Percentiles rank a stretch among this genome's conserved stretches.
phyloP scores from a whole-genome alignment of 2,797 vertebrate species.

The Phyllotis vaccarum region DNA sequence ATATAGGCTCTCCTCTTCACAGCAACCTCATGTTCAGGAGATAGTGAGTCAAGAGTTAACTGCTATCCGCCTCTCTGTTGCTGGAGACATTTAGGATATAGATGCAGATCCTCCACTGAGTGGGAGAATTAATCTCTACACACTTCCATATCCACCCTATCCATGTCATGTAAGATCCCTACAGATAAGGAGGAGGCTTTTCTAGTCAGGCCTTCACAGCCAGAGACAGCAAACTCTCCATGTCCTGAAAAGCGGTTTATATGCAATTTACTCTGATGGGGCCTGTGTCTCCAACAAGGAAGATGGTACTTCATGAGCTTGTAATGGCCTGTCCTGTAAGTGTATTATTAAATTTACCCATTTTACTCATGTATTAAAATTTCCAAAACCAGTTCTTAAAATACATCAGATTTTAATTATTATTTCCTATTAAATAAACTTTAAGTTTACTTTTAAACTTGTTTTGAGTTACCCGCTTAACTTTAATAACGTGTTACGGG shows the following conservation, averaged over 20 bases:
- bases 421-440: not conserved
- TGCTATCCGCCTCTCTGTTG: not conserved
- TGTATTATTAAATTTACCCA: not conserved
- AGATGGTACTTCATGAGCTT: not conserved
- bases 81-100: not conserved
- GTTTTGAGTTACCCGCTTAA: not conserved
- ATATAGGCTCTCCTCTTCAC: not conserved
- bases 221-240: not conserved
- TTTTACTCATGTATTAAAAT: not conserved
- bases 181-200: not conserved
- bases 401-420: not conserved
- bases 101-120: not conserved
- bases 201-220: not conserved
- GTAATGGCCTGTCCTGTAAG: not conserved
- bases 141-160: not conserved
- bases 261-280: not conserved
- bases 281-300: not conserved
- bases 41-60: not conserved
- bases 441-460: not conserved
- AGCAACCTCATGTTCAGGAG: not conserved
- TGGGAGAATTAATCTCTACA: too few relatives aligned
- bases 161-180: not conserved
- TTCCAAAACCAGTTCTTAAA: not conserved
- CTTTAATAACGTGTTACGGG: not conserved
- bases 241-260: not conserved